Percentiles rank a stretch among this genome's conserved stretches.
Evolutionary conservation across 2,888 invertebrate genomes (phyloP).

Genomic region (Drosophila nr. perissopoda): DNA sequence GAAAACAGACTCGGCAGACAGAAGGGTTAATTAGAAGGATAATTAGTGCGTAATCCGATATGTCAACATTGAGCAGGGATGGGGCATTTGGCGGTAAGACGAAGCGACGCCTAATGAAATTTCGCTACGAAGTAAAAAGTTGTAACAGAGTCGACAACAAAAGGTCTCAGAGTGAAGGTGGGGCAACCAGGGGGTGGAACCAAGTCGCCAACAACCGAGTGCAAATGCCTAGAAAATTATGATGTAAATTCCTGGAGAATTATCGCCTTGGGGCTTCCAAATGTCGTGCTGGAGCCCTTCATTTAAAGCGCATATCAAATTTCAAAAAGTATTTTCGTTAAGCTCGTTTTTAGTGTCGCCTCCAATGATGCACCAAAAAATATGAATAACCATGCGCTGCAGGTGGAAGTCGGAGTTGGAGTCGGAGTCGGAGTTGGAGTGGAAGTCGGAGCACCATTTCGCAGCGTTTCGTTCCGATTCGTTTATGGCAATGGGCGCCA

Average conservation of each 20-base stretch:
- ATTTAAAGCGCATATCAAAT: slow-evolving; percentile 32
- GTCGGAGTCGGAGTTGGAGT: neutral
- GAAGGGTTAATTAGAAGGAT: slow-evolving; percentile 84
- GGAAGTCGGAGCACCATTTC: neutral
- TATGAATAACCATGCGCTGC: slow-evolving; percentile 66
- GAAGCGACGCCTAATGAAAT: slow-evolving; percentile 58
- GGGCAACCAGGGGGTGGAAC: slow-evolving; percentile 2
- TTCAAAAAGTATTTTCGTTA: slow-evolving; percentile 2
- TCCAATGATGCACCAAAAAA: slow-evolving; percentile 41
- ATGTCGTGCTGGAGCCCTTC: neutral
- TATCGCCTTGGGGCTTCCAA: slow-evolving; percentile 20
- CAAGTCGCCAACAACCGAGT: slow-evolving; percentile 10
- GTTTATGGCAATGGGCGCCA: slow-evolving; percentile 70
- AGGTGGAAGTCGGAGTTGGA: slow-evolving; percentile 31
- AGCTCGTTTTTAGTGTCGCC: slow-evolving; percentile 44
- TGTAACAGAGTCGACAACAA: slow-evolving; percentile 26
- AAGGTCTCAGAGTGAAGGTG: neutral
- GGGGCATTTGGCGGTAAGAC: slow-evolving; percentile 2
- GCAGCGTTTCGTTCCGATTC: neutral
- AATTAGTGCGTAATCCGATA: slow-evolving; percentile 84
- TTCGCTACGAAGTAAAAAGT: slow-evolving; percentile 52
- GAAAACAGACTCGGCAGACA: slow-evolving; percentile 46
- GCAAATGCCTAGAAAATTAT: slow-evolving; percentile 70
- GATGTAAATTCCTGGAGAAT: slow-evolving; percentile 52
- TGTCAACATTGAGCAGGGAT: slow-evolving; percentile 68